phyloP scores from a whole-genome alignment of 2,797 vertebrate species.

The Gallinago solitaria region DNA sequence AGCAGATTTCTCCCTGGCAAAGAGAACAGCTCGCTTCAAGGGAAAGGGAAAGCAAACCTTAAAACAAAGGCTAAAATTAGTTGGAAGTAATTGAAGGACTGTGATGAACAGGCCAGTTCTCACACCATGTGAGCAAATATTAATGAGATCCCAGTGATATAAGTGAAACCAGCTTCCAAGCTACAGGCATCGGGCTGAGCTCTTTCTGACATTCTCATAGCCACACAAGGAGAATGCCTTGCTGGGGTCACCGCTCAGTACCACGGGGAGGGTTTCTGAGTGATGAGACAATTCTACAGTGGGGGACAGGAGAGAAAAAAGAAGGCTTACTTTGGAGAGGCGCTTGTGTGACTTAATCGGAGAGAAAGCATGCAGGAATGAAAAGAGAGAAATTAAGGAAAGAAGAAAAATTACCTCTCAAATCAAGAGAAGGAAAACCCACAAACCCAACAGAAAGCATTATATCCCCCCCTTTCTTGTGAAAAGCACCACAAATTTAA shows the following conservation, averaged over 20 bases:
- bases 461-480: not conserved
- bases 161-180: conserved; percentile 70
- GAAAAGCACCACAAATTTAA: not conserved
- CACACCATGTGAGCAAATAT: conserved; percentile 34
- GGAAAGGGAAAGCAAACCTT: not conserved
- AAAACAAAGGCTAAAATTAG: not conserved
- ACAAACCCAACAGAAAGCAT: conserved; percentile 61
- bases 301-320: conserved; percentile 65
- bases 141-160: conserved; percentile 17
- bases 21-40: not conserved
- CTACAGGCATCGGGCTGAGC: conserved; percentile 52
- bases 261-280: conserved; percentile 22
- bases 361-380: conserved; percentile 88
- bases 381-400: conserved; percentile 88
- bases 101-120: conserved; percentile 8
- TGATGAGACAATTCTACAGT: conserved; percentile 53
- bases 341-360: conserved; percentile 94
- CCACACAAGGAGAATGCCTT: conserved; percentile 45
- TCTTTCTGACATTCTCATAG: conserved; percentile 54
- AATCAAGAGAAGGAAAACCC: conserved; percentile 39
- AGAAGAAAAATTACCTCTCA: conserved; percentile 78
- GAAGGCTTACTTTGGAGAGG: conserved; percentile 97
- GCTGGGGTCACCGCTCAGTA: conserved; percentile 15
- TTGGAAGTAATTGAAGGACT: not conserved
- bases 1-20: not conserved